Evolutionary conservation across 1,140 invertebrate species (phyloP).

Genomic region (Pseudomyrmex cubaensis): DNA sequence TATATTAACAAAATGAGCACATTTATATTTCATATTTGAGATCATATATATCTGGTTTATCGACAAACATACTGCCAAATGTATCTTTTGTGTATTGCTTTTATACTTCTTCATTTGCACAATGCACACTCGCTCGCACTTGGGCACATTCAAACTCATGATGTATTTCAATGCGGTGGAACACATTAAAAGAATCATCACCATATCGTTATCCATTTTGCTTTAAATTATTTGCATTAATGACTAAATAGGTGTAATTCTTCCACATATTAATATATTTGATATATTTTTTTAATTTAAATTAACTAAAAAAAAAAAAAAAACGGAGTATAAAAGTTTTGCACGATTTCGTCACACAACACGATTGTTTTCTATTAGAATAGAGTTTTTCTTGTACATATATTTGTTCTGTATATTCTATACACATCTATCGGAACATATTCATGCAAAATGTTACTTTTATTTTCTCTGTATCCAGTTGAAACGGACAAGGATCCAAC

Average conservation of each 20-base stretch:
- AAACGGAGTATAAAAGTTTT: conserved; percentile 16
- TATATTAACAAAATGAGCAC: conserved; percentile 37
- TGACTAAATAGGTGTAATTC: neutral
- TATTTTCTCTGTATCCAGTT: conserved; percentile 21
- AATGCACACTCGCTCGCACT: conserved; percentile 8
- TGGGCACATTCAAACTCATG: conserved; percentile 14
- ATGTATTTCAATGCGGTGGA: neutral
- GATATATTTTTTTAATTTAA: conserved; percentile 20
- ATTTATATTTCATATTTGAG: conserved; percentile 14
- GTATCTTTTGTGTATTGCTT: conserved; percentile 10
- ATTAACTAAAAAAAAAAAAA: conserved; percentile 12
- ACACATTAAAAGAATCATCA: neutral
- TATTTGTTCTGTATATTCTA: neutral
- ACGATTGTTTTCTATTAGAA: conserved; percentile 29
- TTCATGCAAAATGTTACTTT: neutral
- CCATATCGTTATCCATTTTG: neutral
- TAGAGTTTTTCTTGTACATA: conserved; percentile 14
- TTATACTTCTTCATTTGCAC: neutral
- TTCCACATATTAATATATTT: conserved; percentile 16
- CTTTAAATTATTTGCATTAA: conserved; percentile 8
- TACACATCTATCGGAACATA: too few species aligned
- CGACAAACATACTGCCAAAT: neutral
- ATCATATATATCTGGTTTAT: neutral
- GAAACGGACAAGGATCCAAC: conserved; percentile 37
- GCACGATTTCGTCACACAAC: conserved; percentile 29